Evolutionary conservation across 2,113 vertebrate species (phyloP), one percentile per base, ranked within the genome.

Genomic region (Poecile atricapillus): DNA sequence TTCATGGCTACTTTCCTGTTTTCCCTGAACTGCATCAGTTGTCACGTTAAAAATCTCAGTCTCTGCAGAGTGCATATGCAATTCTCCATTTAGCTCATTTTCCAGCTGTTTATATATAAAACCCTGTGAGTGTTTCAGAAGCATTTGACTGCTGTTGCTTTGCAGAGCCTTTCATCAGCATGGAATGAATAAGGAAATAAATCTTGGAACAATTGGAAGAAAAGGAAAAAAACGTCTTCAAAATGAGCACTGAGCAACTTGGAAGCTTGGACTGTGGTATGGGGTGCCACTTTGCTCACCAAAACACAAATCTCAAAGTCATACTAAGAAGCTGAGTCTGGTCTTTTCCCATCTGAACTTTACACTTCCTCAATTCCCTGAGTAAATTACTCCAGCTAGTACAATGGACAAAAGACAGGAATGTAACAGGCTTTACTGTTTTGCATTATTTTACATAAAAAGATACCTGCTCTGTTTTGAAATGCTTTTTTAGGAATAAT

Each of bases 181-280:
- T 13, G 62, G 65, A 71, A 71, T 52, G 79, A 87, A 82, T 89
- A 35, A 39, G 52, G 79, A 91, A 83, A 84, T 94, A 95, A 91
- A 91, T 94, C 91, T n/a, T 95, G 52, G 55, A 94, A 91, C 41
- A 96, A 89, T 77, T 89, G 70, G 63, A 92, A 78, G 64, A 73
- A 64, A 58, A 65, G 27, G 27, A 76, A 85, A 47, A 44, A 74
- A 70, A 68, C 2, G 2, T 52, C n/a, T 46, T 49, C 23, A 79
- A 65, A 95, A 69, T 23, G 59, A 82, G 31, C 46, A 30, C 21
- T 35, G 39, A 83, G 35, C n/a, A 67, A 7, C 30, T 55, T 44
- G 39, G 21, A 79, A 35, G 8, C 7, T 13, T 53, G 50, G 67
- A 13, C 47, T 50, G 15, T 44, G 53, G 15, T 56, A 19, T 1